Evolutionary conservation across 35 echinoderm and acorn worm species (phyloP).

Genomic region (Apostichopus japonicus): DNA sequence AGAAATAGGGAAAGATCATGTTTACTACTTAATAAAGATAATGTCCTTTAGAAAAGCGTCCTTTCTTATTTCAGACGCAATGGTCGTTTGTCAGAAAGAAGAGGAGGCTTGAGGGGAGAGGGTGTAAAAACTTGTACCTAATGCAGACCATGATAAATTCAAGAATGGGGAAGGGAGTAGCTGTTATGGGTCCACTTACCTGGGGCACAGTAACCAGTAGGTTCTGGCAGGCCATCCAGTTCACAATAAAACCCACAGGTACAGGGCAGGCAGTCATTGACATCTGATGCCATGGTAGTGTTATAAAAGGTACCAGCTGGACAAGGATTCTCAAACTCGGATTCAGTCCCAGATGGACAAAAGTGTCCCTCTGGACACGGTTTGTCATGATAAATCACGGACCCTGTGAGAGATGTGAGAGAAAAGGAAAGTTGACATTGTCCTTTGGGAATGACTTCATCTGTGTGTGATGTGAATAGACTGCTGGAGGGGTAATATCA

Average conservation of each 20-base stretch:
- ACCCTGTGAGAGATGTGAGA: slow-evolving; percentile 40
- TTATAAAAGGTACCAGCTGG: slow-evolving; percentile 89
- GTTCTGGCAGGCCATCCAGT: slow-evolving; percentile 74
- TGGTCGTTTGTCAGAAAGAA: too few species aligned
- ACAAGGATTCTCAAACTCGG: slow-evolving; percentile 83
- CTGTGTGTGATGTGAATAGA: too few species aligned
- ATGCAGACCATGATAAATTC: too few species aligned
- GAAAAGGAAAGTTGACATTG: background rate
- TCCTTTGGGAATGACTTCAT: background rate
- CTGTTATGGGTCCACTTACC: slow-evolving; percentile 46
- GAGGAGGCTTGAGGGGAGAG: too few species aligned
- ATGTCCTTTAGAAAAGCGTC: too few species aligned
- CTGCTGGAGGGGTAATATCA: too few species aligned
- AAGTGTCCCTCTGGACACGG: slow-evolving; percentile 94
- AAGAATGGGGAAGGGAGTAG: background rate
- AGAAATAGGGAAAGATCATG: too few species aligned
- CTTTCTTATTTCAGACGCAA: too few species aligned
- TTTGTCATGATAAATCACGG: slow-evolving; percentile 87
- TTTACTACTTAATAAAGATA: too few species aligned
- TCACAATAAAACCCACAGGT: slow-evolving; percentile 87
- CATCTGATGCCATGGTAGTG: slow-evolving; percentile 67
- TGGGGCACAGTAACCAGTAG: slow-evolving; percentile 76
- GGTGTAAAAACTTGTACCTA: too few species aligned
- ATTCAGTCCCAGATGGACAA: slow-evolving; percentile 78
- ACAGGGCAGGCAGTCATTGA: slow-evolving; percentile 79